Percentiles rank a stretch among this genome's conserved stretches.
These are phyloP conservation scores for Anthonomus grandis DNA, from an alignment of 1,140 invertebrate genomes.

Conservation along the genomic window DNA sequence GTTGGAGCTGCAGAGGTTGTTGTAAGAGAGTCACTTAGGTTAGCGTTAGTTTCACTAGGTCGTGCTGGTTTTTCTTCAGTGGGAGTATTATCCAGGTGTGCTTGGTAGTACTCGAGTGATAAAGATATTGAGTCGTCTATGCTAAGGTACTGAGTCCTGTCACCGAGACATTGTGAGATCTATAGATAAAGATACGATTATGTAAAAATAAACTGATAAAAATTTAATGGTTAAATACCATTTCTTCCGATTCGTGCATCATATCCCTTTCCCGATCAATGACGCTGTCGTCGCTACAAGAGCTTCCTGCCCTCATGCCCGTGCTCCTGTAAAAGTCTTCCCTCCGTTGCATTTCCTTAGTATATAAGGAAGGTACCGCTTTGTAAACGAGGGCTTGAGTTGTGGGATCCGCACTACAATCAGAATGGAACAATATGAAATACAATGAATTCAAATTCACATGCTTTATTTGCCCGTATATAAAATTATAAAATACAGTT, in stretches of 20 bases:
- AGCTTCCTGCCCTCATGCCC: slow-evolving; percentile 40
- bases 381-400: slow-evolving; percentile 96
- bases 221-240: slow-evolving; percentile 22
- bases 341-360: slow-evolving; percentile 81
- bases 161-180: slow-evolving; percentile 30
- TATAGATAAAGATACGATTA: too few species aligned
- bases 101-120: slow-evolving; percentile 66
- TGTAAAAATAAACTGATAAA: neutral
- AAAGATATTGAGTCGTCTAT: slow-evolving; percentile 87
- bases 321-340: slow-evolving; percentile 59
- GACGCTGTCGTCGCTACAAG: slow-evolving; percentile 46
- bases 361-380: slow-evolving; percentile 86
- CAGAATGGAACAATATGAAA: too few species aligned
- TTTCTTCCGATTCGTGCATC: slow-evolving; percentile 35
- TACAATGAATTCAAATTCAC: too few species aligned
- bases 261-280: slow-evolving; percentile 39
- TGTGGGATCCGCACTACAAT: slow-evolving; percentile 75
- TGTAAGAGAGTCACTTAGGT: neutral
- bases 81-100: slow-evolving; percentile 40
- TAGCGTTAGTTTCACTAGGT: neutral
- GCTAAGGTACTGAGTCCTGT: slow-evolving; percentile 50
- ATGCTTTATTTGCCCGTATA: too few species aligned
- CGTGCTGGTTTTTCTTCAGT: neutral
- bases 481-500: too few species aligned
- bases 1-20: neutral